These are phyloP conservation scores for Agonopterix arenella DNA, from an alignment of 2,888 invertebrate species.

Conservation along the genomic window DNA sequence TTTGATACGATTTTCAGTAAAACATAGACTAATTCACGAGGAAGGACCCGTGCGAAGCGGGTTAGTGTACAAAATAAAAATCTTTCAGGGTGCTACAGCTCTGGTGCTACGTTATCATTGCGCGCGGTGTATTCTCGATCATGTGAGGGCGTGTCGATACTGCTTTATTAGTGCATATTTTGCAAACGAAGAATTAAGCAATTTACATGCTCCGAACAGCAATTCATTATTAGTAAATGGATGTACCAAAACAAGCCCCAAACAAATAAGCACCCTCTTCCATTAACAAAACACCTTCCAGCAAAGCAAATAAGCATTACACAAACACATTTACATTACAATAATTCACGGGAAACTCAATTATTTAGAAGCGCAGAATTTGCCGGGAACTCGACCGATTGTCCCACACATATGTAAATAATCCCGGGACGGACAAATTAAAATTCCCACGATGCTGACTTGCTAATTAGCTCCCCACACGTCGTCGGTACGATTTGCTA, in stretches of 20 bases:
- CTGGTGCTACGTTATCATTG: too few relatives aligned
- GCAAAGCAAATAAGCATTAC: constrained; percentile 4
- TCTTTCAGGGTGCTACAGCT: too few relatives aligned
- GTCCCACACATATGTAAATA: constrained; percentile 7
- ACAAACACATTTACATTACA: constrained; percentile 16
- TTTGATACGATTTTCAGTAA: too few relatives aligned
- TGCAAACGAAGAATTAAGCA: too few relatives aligned
- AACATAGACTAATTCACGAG: too few relatives aligned
- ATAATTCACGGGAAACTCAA: constrained; percentile 15
- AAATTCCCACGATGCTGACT: constrained; percentile 4
- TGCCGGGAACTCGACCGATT: constrained; percentile 5
- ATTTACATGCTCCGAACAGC: too few relatives aligned
- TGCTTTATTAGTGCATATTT: too few relatives aligned
- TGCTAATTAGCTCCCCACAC: constrained; percentile 1
- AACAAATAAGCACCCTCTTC: not conserved
- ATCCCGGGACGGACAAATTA: constrained; percentile 6
- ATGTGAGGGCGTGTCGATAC: too few relatives aligned
- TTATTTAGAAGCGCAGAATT: constrained; percentile 18
- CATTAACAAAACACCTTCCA: not conserved
- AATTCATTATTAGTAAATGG: too few relatives aligned
- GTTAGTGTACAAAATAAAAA: too few relatives aligned
- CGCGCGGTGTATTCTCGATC: too few relatives aligned
- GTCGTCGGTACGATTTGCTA: not conserved
- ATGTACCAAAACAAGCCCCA: not conserved
- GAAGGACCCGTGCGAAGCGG: too few relatives aligned